Evolutionary conservation across 2,888 invertebrate species (phyloP), one percentile per base, ranked within the genome.

Genomic region (Drosophila recens): DNA sequence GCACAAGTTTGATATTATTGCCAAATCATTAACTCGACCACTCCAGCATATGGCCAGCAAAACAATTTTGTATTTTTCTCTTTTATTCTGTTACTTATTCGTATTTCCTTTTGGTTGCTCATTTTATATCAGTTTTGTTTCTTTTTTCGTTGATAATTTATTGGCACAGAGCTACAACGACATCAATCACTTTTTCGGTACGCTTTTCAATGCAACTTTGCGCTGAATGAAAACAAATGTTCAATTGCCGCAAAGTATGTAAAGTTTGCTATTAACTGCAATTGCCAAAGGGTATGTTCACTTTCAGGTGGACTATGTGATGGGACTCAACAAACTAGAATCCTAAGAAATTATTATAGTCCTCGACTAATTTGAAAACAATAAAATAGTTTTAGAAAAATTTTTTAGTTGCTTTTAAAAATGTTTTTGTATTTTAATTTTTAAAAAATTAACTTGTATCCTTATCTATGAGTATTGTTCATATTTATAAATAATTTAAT

Each of bases 171-270:
- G 71, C 56, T 73, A 77, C 80, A 84, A 80, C 84, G 87, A 90
- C 90, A 90, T 90, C 90, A 90, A 91, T 90, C 90, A 90, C 90
- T 90, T 90, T 83, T 90, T 84, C 81, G 88, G 85, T 72, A 65
- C 71, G 87, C 75, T 81, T 89, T 89, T 87, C 85, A 85, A 79
- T 86, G 83, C 80, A 82, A 77, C 86, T 79, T 84, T 78, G 59
- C 67, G 78, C 75, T 84, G 82, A 87, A 86, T 89, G 90, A 89
- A 86, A 86, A 86, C 90, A 86, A 86, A 86, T 86, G 90, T 80
- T 83, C 89, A 76, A 82, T 86, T 88, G 89, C 80, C 83, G 74
- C 80, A 82, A 83, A 88, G 78, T 83, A 88, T 83, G 83, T 86
- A 83, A 86, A 83, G 67, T 80, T 76, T 54, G 51, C 51, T 42